Percentiles rank a stretch among this genome's conserved stretches.
Conservation (phyloP, 2,888 invertebrate species). For the Luperina testacea region DNA sequence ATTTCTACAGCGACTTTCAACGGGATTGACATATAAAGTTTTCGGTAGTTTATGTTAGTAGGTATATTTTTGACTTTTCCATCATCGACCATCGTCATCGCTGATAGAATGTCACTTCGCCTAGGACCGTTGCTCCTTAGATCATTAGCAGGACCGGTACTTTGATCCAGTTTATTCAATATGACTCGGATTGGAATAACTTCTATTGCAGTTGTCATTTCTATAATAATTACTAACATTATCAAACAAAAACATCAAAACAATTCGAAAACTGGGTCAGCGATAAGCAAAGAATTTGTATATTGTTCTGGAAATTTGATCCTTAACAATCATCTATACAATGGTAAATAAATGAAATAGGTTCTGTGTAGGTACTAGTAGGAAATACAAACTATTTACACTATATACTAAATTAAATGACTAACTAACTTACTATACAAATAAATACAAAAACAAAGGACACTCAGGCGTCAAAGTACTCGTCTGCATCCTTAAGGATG, state of each 20-base stretch:
- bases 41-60: not conserved
- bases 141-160: no score
- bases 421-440: no score
- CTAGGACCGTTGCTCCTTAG: not conserved
- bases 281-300: constrained; percentile 32
- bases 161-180: not conserved
- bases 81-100: no score
- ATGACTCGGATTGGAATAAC: not conserved
- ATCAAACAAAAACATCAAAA: not conserved
- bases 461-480: no score
- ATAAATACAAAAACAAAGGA: no score
- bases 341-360: no score
- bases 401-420: no score
- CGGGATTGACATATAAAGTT: not conserved
- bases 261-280: constrained; percentile 20
- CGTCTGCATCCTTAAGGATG: no score
- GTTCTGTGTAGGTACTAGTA: no score
- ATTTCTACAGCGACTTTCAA: not conserved
- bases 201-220: not conserved
- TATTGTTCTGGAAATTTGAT: constrained; percentile 25
- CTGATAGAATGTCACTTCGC: not conserved
- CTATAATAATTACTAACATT: not conserved
- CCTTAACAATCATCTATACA: not conserved
- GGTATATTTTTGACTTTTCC: not conserved
- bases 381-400: no score